Evolutionary conservation across 2,797 vertebrate species (phyloP).

Genomic region (Sebastes taczanowskii): DNA sequence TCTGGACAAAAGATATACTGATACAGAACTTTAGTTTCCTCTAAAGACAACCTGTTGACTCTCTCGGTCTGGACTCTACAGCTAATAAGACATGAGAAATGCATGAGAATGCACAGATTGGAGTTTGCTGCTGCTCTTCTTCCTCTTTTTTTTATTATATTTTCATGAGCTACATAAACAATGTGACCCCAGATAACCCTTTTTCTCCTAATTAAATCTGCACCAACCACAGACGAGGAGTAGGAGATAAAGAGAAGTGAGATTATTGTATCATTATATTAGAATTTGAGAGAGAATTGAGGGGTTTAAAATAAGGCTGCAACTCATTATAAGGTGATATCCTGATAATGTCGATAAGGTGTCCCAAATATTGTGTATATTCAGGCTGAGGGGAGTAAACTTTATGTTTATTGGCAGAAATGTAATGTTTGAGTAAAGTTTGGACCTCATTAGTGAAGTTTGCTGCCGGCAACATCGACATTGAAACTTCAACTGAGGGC

Average conservation of each 20-base stretch:
- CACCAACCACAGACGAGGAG: background rate
- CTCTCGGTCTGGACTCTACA: background rate
- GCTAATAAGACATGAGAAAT: background rate
- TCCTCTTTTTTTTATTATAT: background rate
- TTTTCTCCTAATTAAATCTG: constrained; percentile 7
- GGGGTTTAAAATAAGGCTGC: background rate
- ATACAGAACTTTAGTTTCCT: background rate
- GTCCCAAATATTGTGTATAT: background rate
- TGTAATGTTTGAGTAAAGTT: background rate
- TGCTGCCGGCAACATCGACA: background rate
- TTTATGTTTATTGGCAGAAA: background rate
- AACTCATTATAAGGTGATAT: constrained; percentile 1
- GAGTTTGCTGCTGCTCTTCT: background rate
- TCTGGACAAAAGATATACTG: background rate
- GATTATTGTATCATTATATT: background rate
- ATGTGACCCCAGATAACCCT: background rate
- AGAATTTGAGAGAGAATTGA: background rate
- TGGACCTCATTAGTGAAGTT: background rate
- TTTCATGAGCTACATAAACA: background rate
- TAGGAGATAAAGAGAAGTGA: background rate
- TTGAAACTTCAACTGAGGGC: background rate
- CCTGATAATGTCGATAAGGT: background rate
- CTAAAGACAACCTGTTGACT: background rate
- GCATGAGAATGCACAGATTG: background rate
- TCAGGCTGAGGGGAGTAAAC: background rate